Conservation (phyloP, 2,113 vertebrate genomes). For the Cyanistes caeruleus region DNA sequence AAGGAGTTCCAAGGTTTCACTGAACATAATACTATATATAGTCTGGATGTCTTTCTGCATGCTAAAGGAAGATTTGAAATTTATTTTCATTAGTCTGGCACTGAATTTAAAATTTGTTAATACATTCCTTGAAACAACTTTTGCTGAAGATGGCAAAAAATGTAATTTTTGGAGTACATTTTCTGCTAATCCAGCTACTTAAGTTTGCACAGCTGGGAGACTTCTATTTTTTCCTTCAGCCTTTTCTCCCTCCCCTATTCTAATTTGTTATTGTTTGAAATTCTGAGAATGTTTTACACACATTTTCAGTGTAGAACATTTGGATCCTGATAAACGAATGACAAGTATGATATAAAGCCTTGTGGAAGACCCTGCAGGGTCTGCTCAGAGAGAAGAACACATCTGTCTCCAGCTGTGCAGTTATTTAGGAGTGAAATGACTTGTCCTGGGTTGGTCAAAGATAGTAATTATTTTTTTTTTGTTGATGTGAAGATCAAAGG, state of each 20-base stretch:
- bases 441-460: constrained; percentile 60
- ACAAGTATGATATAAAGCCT: constrained; percentile 81
- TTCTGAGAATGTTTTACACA: constrained; percentile 82
- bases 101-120: background rate
- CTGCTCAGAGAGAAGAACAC: constrained; percentile 71
- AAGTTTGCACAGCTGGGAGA: constrained; percentile 72
- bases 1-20: background rate
- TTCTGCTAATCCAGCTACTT: constrained; percentile 54
- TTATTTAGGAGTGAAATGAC: constrained; percentile 68
- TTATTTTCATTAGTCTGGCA: background rate
- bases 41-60: background rate
- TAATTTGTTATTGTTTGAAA: constrained; percentile 84
- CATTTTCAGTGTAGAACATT: constrained; percentile 77
- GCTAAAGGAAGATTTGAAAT: background rate
- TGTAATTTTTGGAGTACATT: constrained; percentile 14
- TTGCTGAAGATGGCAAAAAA: constrained; percentile 22
- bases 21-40: background rate
- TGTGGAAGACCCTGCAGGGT: constrained; percentile 59
- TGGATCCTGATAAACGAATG: constrained; percentile 83
- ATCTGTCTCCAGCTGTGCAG: constrained; percentile 81
- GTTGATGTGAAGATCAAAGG: constrained; percentile 78
- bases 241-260: background rate
- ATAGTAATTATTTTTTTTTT: constrained; percentile 81
- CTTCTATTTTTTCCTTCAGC: constrained; percentile 61
- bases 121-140: background rate